Percentiles rank a stretch among this genome's conserved stretches.
Evolutionary conservation across 2,797 vertebrate genomes (phyloP).

Genomic region (Pseudochromis fuscus): DNA sequence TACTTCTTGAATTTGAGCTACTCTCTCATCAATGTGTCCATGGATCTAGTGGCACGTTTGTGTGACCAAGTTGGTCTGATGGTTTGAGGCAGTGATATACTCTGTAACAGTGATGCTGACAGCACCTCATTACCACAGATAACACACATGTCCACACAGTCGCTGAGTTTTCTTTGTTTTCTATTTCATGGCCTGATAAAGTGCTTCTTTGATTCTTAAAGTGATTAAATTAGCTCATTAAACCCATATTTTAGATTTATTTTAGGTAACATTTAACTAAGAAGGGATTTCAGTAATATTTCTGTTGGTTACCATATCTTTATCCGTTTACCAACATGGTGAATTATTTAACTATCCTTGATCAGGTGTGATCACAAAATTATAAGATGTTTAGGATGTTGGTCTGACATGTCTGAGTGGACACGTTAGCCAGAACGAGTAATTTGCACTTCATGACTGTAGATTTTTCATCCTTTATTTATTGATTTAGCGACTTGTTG

Average conservation of each 20-base stretch:
- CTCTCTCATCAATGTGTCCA: conserved; percentile 22
- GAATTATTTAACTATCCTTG: neutral
- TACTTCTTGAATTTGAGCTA: conserved; percentile 45
- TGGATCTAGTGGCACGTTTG: conserved; percentile 26
- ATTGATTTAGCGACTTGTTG: conserved; percentile 47
- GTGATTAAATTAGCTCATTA: neutral
- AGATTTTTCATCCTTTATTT: conserved; percentile 54
- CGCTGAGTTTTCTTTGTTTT: neutral
- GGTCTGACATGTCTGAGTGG: conserved; percentile 2
- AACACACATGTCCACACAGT: neutral
- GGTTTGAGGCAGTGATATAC: neutral
- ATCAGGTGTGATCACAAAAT: conserved; percentile 24
- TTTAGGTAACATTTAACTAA: neutral
- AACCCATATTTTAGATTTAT: neutral
- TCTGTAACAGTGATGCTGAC: conserved; percentile 22
- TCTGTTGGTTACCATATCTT: neutral
- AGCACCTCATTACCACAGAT: conserved; percentile 14
- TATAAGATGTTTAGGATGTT: conserved; percentile 2
- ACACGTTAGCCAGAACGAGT: conserved; percentile 19
- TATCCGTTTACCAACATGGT: neutral
- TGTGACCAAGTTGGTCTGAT: neutral
- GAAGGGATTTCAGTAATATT: neutral
- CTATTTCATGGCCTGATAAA: neutral
- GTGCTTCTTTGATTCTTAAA: conserved; percentile 21
- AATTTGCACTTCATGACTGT: conserved; percentile 61